Conservation (phyloP, 1,140 invertebrate genomes). For the Archivesica marissinica region DNA sequence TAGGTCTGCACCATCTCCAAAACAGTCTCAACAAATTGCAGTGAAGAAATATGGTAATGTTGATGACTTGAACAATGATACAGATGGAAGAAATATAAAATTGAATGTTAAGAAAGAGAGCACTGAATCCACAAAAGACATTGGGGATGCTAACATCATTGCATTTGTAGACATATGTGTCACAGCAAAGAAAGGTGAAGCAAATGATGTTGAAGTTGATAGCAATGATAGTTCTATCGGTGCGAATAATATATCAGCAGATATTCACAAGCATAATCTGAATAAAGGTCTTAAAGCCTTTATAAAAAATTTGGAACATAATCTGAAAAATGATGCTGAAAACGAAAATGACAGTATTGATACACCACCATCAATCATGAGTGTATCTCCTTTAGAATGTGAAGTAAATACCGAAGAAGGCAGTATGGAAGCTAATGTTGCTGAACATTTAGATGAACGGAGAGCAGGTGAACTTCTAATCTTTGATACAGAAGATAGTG, state of each 20-base stretch:
- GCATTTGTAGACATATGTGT: not conserved
- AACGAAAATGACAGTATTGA: not conserved
- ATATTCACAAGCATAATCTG: constrained; percentile 38
- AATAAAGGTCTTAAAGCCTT: constrained; percentile 56
- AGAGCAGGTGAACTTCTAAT: no score
- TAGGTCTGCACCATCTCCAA: not conserved
- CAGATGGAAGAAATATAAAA: not conserved
- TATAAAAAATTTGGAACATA: constrained; percentile 40
- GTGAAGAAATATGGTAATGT: not conserved
- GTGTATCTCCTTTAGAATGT: no score
- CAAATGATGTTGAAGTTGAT: not conserved
- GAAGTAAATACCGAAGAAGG: no score
- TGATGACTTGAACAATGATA: no score
- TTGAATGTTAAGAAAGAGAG: not conserved
- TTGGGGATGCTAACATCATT: not conserved
- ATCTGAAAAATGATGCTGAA: constrained; percentile 32
- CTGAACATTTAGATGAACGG: no score
- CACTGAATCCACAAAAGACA: not conserved
- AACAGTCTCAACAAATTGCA: not conserved
- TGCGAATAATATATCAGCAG: constrained; percentile 46
- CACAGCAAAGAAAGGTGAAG: not conserved
- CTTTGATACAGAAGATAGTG: no score
- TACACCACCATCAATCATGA: no score
- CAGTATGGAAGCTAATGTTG: no score
- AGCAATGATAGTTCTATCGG: not conserved